A percentile compares a stretch with the other conserved stretches of the same genome.
phyloP scores from a whole-genome alignment of 2,797 vertebrate species.

The Selene dorsalis region DNA sequence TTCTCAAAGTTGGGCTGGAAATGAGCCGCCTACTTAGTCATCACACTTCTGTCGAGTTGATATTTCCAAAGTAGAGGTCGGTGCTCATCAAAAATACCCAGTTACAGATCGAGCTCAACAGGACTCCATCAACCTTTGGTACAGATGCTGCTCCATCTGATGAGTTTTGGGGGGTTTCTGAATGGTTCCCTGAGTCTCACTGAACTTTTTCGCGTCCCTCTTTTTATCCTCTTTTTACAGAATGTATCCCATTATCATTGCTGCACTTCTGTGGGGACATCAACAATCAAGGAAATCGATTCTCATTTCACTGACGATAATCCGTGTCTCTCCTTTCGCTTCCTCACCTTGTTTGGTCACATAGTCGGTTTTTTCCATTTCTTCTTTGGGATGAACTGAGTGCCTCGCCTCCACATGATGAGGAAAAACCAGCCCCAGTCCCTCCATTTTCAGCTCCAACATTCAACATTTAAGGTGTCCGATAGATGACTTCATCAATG shows the following conservation, averaged over 20 bases:
- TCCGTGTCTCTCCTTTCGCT: background rate
- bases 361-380: background rate
- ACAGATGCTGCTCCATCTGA: background rate
- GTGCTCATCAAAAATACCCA: background rate
- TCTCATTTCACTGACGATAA: background rate
- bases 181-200: background rate
- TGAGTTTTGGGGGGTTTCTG: background rate
- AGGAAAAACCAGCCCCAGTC: background rate
- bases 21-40: background rate
- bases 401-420: slow-evolving; percentile 5
- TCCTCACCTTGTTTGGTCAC: background rate
- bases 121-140: background rate
- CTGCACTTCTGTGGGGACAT: background rate
- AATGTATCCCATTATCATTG: background rate
- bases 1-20: slow-evolving; percentile 24
- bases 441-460: slow-evolving; percentile 18
- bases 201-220: background rate
- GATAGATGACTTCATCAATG: slow-evolving; percentile 46
- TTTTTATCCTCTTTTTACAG: background rate
- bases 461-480: slow-evolving; percentile 38
- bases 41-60: background rate
- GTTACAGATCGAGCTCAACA: background rate
- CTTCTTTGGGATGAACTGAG: background rate
- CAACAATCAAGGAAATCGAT: slow-evolving; percentile 8
- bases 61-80: background rate